Evolutionary conservation across 2,113 vertebrate genomes (phyloP), one percentile per base, ranked within the genome.

Genomic region (Aepyceros melampus): DNA sequence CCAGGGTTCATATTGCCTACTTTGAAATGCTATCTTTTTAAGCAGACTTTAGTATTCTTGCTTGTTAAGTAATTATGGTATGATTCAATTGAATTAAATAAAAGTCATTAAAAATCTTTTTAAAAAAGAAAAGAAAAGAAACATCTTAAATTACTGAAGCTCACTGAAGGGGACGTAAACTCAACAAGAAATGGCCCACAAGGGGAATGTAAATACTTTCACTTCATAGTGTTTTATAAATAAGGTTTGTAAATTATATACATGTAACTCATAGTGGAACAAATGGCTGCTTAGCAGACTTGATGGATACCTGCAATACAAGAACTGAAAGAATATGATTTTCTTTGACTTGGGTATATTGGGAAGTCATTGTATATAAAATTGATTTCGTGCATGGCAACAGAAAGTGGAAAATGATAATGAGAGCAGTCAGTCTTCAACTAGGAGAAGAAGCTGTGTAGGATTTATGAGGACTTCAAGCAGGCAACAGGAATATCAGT

Each of bases 51-150:
- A 83, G 43, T 76, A 92, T 45, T 6, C 29, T 89, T 33, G 33
- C 29, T 91, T 93, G 47, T 55, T 49, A 74, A 33, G 10, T 97
- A 78, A n/a, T 55, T 43, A 33, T 81, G 14, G 51, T 62, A 87
- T 96, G 60, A 84, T 90, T 95, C 40, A 64, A 45, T 40, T 94
- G 29, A 53, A 90, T 90, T 87, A 89, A 89, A 89, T 71, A 96
- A 89, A 89, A 90, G 1, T 64, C 23, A 92, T 15, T 67, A 94
- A 92, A 88, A 51, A 79, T 82, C 40, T 91, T 88, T 33, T 91
- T 21, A 43, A 62, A 84, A 51, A 55, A 36, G 33, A 36, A 83
- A 81, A 33, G 16, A 1, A 82, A 81, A 27, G 74, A 81, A 45
- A n/a, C 2, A 27, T 43, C 29, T 71, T 55, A 60, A 89, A 71